Percentiles rank a stretch among this genome's conserved stretches.
Conservation (phyloP, 2,888 invertebrate genomes). For the Pristionchus fissidentatus region DNA sequence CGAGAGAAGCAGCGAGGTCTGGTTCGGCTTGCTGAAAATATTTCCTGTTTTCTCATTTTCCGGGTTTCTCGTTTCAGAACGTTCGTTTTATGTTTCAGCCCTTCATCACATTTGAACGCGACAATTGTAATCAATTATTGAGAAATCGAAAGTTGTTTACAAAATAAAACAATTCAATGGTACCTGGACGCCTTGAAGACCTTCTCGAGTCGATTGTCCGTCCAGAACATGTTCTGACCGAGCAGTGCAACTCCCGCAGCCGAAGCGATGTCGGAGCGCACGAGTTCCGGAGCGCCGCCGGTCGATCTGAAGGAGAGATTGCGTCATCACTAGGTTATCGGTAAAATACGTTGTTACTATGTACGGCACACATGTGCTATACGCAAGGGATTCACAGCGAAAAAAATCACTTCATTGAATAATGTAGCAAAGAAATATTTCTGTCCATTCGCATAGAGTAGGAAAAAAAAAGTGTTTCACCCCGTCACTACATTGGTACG, state of each 20-base stretch:
- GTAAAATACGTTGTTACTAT: too few relatives aligned
- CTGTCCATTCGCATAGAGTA: too few relatives aligned
- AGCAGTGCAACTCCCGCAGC: slow-evolving; percentile 72
- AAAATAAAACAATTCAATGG: not conserved
- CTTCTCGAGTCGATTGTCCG: slow-evolving; percentile 72
- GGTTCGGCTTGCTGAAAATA: slow-evolving; percentile 62
- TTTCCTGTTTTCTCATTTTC: not conserved
- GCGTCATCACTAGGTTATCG: not conserved
- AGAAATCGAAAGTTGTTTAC: not conserved
- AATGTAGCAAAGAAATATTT: not conserved
- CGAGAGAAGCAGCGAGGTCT: slow-evolving; percentile 67
- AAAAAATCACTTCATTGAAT: not conserved
- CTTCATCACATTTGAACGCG: too few relatives aligned
- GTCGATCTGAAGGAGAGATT: not conserved
- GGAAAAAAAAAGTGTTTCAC: not conserved
- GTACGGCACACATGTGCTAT: not conserved
- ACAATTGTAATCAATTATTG: too few relatives aligned
- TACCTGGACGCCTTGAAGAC: slow-evolving; percentile 69
- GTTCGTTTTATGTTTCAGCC: too few relatives aligned
- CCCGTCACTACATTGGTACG: too few relatives aligned
- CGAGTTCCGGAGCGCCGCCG: slow-evolving; percentile 60
- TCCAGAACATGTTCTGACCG: slow-evolving; percentile 73
- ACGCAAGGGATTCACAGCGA: too few relatives aligned
- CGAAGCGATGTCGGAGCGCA: slow-evolving; percentile 72
- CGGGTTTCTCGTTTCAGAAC: not conserved